Percentiles rank a stretch among this genome's conserved stretches.
Evolutionary conservation across 2,888 invertebrate genomes (phyloP).

Genomic region (Mystacides longicornis): DNA sequence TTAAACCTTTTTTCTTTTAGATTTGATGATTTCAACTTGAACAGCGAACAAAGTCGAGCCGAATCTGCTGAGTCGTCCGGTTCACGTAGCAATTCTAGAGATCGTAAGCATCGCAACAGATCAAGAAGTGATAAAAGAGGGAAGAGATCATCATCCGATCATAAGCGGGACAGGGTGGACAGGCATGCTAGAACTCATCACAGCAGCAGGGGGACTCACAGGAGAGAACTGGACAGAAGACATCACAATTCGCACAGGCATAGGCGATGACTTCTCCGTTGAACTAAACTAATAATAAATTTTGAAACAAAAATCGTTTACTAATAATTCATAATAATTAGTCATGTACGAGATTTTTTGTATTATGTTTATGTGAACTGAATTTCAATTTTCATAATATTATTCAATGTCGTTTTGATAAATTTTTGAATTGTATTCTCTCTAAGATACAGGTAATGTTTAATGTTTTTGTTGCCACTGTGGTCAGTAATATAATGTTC

Average conservation of each 20-base stretch:
- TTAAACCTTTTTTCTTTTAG: constrained; percentile 32
- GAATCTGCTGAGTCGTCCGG: constrained; percentile 13
- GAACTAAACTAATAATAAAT: no score
- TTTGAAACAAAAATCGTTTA: no score
- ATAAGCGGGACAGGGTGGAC: constrained; percentile 7
- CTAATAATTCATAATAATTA: no score
- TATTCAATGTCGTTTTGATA: no score
- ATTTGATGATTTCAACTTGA: constrained; percentile 48
- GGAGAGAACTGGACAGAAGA: background rate
- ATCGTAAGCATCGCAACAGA: background rate
- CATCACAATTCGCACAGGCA: constrained; percentile 7
- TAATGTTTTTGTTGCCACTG: no score
- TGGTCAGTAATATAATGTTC: no score
- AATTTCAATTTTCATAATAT: no score
- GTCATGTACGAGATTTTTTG: no score
- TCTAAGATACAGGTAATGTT: no score
- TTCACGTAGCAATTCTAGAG: constrained; percentile 10
- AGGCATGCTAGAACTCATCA: constrained; percentile 4
- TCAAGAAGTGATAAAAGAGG: background rate
- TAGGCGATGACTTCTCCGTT: constrained; percentile 11
- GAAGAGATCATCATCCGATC: background rate
- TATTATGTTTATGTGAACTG: no score
- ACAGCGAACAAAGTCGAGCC: constrained; percentile 35
- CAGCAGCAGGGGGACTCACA: background rate
- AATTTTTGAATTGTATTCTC: no score